These are phyloP conservation scores for Antennarius maculatus DNA, from an alignment of 2,797 vertebrate species.

Conservation along the genomic window DNA sequence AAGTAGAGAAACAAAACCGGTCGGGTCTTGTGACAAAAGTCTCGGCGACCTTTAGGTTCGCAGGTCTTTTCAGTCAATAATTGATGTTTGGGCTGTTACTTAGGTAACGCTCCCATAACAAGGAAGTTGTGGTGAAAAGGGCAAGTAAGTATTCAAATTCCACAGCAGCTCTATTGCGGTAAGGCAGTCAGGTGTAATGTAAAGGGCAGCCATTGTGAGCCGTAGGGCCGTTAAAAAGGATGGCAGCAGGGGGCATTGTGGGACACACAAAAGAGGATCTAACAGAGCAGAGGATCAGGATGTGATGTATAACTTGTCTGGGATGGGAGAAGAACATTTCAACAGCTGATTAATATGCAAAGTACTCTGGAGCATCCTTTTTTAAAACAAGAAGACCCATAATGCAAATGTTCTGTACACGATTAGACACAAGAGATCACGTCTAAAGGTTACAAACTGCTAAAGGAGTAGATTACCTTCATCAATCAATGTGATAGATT, in stretches of 20 bases:
- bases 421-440: neutral
- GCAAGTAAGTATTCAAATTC: conserved; percentile 55
- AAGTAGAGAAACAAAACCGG: conserved; percentile 9
- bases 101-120: conserved; percentile 43
- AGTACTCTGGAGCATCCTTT: neutral
- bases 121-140: conserved; percentile 45
- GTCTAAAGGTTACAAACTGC: neutral
- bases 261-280: conserved; percentile 37
- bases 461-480: too few species aligned
- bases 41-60: conserved; percentile 41
- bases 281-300: neutral
- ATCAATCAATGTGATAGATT: too few species aligned
- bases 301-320: conserved; percentile 2
- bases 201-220: conserved; percentile 65
- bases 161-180: conserved; percentile 32
- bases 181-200: conserved; percentile 33
- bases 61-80: conserved; percentile 29
- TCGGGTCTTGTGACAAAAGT: conserved; percentile 13
- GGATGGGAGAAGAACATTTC: neutral
- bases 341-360: neutral
- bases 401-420: neutral
- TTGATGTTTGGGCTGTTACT: conserved; percentile 45
- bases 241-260: conserved; percentile 60
- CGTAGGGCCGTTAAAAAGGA: conserved; percentile 22
- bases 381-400: neutral